Base-by-base conservation (phyloP, 2,113 vertebrate genomes). In the Zosterops hypoxanthus region DNA sequence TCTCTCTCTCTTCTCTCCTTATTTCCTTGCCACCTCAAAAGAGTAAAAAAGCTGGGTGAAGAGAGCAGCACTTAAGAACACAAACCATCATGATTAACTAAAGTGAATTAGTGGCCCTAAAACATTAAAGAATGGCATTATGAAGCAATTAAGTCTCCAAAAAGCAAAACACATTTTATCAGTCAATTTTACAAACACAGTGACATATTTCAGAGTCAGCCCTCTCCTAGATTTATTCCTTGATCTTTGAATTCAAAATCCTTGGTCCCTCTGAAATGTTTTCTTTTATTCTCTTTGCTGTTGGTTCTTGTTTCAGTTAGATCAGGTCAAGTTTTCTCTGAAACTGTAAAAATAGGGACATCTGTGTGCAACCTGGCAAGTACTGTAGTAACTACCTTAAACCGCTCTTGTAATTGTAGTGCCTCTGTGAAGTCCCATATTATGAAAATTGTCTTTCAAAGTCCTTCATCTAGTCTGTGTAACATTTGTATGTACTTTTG, bases 391-490 rank as follows among this genome's bases (percentile, higher is more conserved):
- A 88, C n/a, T 34, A 47, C 24, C 68, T 90, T 73, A 61, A 80
- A 80, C 36, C 34, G 46, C 39, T 87, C 59, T 73, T 60, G 10
- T 41, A 82, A 64, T 16, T 57, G 66, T 50, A 72, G 73, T 23
- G 50, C 46, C 42, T 77, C 25, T 73, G 46, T 39, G 50, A 53
- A 94, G 59, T 85, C n/a, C 16, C 21, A 9, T 13, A 34, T 29
- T 72, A 92, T 34, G 28, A 89, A 91, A 84, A 85, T 46, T 55
- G n/a, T 29, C 61, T 94, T 89, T 86, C 69, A 88, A 86, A 91
- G 34, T 18, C 11, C 63, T 85, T 79, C 12, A 44, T 60, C 36
- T 33, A 46, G 14, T 22, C 34, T 55, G 11, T 47, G 61, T 29
- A 76, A 81, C 47, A 16, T 4, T 31, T 26, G 26, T 33, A 10